A percentile compares a stretch with the other conserved stretches of the same genome.
phyloP scores from a whole-genome alignment of 64 coral and sea anemone species.

The Montipora foliosa region DNA sequence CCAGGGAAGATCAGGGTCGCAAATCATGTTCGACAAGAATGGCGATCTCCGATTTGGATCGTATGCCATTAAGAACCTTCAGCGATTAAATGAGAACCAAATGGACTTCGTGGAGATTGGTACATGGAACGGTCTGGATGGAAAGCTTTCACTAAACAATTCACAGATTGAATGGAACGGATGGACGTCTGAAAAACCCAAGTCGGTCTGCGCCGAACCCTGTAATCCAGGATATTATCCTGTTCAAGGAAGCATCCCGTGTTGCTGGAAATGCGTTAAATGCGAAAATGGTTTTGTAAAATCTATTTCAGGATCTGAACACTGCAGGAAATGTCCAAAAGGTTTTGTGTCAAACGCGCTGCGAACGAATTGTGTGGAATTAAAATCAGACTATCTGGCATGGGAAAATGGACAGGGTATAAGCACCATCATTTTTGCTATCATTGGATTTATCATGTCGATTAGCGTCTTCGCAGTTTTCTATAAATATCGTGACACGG shows the following conservation, averaged over 20 bases:
- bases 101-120: constrained; percentile 88
- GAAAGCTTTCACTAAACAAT: constrained; percentile 41
- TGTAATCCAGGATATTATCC: constrained; percentile 79
- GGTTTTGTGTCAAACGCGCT: constrained; percentile 77
- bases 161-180: constrained; percentile 74
- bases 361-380: constrained; percentile 74
- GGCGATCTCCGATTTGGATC: constrained; percentile 89
- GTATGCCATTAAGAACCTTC: constrained; percentile 90
- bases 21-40: constrained; percentile 73
- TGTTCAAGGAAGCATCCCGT: constrained; percentile 71
- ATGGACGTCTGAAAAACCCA: constrained; percentile 25
- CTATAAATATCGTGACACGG: constrained; percentile 73
- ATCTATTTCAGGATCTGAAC: constrained; percentile 41
- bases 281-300: constrained; percentile 78
- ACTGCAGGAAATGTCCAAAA: constrained; percentile 67
- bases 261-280: constrained; percentile 94
- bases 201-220: constrained; percentile 75
- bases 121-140: constrained; percentile 69
- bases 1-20: constrained; percentile 66
- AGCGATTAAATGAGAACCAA: constrained; percentile 24
- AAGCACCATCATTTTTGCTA: constrained; percentile 14
- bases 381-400: constrained; percentile 77
- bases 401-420: constrained; percentile 52
- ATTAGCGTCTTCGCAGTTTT: constrained; percentile 68
- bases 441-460: constrained; percentile 42